phyloP scores from a whole-genome alignment of 2,797 vertebrate genomes.

The Chloroceryle inda region DNA sequence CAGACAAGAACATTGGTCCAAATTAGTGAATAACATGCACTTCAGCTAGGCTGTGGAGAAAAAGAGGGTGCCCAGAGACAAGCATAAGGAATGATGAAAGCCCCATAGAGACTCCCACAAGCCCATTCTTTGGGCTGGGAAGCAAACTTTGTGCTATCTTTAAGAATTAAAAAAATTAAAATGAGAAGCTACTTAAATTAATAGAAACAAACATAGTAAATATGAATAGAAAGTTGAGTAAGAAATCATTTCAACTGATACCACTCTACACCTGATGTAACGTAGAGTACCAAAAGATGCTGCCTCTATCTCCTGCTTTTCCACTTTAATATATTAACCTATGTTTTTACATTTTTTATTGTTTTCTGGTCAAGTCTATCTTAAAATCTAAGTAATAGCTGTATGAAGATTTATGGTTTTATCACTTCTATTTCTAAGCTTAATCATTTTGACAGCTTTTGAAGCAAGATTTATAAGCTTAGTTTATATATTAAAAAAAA shows the following conservation, averaged over 20 bases:
- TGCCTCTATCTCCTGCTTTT: not conserved
- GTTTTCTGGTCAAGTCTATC: not conserved
- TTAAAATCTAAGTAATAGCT: not conserved
- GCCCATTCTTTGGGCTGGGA: not conserved
- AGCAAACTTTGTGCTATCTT: not conserved
- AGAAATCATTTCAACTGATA: not conserved
- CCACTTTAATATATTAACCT: not conserved
- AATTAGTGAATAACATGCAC: not conserved
- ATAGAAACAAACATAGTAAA: not conserved
- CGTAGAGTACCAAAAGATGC: rapidly evolving
- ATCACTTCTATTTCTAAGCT: not conserved
- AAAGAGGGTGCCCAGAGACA: not conserved
- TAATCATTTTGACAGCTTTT: not conserved
- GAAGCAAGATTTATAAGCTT: not conserved
- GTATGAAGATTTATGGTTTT: not conserved
- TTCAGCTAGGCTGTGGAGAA: not conserved
- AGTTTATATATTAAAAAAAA: not conserved
- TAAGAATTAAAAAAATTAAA: not conserved
- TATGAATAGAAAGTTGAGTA: not conserved
- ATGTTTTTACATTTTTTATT: not conserved
- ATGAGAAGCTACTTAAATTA: not conserved
- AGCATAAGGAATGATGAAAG: not conserved
- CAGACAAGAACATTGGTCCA: not conserved
- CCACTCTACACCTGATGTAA: not conserved
- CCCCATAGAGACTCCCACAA: not conserved